phyloP scores from a whole-genome alignment of 2,888 invertebrate species.

The Oscheius myriophilus region DNA sequence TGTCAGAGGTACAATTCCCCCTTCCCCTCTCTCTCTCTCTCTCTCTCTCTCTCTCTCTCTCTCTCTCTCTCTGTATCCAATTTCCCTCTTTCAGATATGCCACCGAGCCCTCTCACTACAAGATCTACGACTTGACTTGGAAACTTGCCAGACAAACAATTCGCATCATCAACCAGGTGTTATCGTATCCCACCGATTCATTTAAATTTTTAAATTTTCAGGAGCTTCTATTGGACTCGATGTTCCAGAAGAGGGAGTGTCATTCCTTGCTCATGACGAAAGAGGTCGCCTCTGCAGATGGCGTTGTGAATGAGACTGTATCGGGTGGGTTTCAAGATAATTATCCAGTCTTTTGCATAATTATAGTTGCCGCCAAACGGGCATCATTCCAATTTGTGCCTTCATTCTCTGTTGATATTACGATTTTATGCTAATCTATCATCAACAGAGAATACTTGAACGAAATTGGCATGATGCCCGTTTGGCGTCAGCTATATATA shows the following conservation, averaged over 20 bases:
- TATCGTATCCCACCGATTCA: background rate
- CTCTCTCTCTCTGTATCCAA: no score
- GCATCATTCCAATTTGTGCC: no score
- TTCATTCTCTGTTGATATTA: no score
- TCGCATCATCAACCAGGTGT: slow-evolving; percentile 40
- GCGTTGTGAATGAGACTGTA: no score
- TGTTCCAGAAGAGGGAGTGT: slow-evolving; percentile 44
- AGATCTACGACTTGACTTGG: slow-evolving; percentile 32
- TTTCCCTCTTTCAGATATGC: slow-evolving; percentile 18
- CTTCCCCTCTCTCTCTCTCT: background rate
- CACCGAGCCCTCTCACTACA: slow-evolving; percentile 28
- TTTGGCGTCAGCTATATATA: no score
- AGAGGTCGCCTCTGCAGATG: slow-evolving; percentile 11
- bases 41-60: background rate
- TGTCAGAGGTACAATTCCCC: slow-evolving; percentile 30
- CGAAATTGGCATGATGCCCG: no score
- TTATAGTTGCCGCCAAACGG: no score
- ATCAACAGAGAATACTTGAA: no score
- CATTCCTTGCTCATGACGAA: slow-evolving; percentile 41
- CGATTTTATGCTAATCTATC: no score
- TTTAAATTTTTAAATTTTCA: slow-evolving; percentile 38
- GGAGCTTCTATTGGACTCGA: slow-evolving; percentile 54
- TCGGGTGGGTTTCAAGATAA: no score
- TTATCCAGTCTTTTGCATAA: no score
- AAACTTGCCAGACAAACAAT: slow-evolving; percentile 33